phyloP scores from a whole-genome alignment of 2,113 vertebrate genomes.

The Brachionichthys hirsutus region DNA sequence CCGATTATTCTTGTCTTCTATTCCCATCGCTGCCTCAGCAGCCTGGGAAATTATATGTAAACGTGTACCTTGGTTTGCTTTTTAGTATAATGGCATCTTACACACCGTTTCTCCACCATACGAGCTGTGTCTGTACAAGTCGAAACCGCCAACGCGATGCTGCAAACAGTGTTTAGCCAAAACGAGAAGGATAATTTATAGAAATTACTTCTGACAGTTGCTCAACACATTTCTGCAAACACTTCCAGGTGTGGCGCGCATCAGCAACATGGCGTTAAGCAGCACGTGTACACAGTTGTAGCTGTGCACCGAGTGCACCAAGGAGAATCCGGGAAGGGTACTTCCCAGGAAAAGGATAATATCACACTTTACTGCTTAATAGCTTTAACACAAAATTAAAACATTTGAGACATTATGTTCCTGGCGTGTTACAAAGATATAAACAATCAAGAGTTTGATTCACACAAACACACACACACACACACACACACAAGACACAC shows the following conservation, averaged over 20 bases:
- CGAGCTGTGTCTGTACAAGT: slow-evolving; percentile 19
- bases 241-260: slow-evolving; percentile 17
- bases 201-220: slow-evolving; percentile 46
- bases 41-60: slow-evolving; percentile 12
- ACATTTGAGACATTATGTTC: neutral
- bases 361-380: slow-evolving; percentile 8
- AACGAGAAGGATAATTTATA: slow-evolving; percentile 38
- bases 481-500: slow-evolving; percentile 10
- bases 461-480: slow-evolving; percentile 12
- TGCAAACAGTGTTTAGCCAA: slow-evolving; percentile 38
- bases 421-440: slow-evolving; percentile 13
- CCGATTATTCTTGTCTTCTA: slow-evolving; percentile 17
- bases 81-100: too few species aligned
- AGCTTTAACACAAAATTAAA: slow-evolving; percentile 13
- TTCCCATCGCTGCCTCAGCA: slow-evolving; percentile 28
- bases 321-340: slow-evolving; percentile 18
- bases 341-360: slow-evolving; percentile 24
- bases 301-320: slow-evolving; percentile 1
- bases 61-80: slow-evolving; percentile 2
- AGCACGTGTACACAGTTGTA: neutral
- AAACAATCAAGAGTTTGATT: slow-evolving; percentile 22
- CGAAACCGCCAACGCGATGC: slow-evolving; percentile 14
- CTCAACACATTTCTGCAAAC: slow-evolving; percentile 28
- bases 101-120: too few species aligned
- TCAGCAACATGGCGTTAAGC: neutral